Conservation (phyloP, 2,888 invertebrate species). For the Marronus borbonicus region DNA sequence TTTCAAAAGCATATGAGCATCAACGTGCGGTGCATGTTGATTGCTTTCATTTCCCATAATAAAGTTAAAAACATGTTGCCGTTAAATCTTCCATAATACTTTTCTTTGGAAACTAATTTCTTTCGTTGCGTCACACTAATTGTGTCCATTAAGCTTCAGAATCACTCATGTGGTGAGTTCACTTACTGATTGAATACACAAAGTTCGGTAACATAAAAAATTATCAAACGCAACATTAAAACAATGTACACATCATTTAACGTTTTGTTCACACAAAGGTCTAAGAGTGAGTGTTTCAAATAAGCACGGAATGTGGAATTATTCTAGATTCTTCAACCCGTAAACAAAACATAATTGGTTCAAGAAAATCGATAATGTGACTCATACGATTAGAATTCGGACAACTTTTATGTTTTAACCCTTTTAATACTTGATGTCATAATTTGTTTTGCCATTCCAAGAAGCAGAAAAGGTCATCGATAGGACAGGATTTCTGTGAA, state of each 20-base stretch:
- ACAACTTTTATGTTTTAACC: constrained; percentile 27
- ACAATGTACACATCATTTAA: background rate
- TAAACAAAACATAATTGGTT: constrained; percentile 11
- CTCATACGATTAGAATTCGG: constrained; percentile 29
- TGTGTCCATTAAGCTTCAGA: no score
- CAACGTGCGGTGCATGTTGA: no score
- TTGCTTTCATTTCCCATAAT: no score
- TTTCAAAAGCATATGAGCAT: no score
- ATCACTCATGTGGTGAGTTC: no score
- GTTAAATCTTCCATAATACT: no score
- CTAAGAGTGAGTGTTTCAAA: background rate
- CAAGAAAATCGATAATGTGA: constrained; percentile 37
- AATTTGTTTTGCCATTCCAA: constrained; percentile 10
- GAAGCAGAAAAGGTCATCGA: constrained; percentile 7
- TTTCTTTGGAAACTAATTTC: no score
- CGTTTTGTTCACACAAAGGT: background rate
- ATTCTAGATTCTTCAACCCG: constrained; percentile 1
- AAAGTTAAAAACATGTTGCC: no score
- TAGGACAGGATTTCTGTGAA: constrained; percentile 13
- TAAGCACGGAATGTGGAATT: background rate
- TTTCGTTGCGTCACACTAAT: no score
- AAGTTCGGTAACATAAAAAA: background rate
- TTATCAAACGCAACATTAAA: background rate
- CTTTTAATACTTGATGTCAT: constrained; percentile 39
- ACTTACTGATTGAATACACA: no score